Conservation (phyloP, 2,113 vertebrate species). For the Xenopus borealis region DNA sequence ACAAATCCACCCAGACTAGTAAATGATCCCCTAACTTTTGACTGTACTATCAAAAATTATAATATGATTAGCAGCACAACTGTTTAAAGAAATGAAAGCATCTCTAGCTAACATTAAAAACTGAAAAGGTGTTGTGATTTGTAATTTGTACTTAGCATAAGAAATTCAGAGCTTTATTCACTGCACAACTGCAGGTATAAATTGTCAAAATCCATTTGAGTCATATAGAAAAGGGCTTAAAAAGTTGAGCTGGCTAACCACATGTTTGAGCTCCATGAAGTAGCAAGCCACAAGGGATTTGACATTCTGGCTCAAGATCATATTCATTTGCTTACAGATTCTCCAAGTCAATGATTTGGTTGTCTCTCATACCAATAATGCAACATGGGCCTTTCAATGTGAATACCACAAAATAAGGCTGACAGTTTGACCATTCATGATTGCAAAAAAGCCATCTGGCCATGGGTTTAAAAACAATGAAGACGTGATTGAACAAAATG, state of each 20-base stretch:
- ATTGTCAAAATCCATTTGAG: too few relatives aligned
- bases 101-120: too few relatives aligned
- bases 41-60: too few relatives aligned
- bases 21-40: slow-evolving; percentile 27
- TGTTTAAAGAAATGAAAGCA: too few relatives aligned
- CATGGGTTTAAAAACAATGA: too few relatives aligned
- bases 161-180: too few relatives aligned
- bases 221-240: neutral
- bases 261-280: neutral
- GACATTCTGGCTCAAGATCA: neutral
- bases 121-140: too few relatives aligned
- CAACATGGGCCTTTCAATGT: neutral
- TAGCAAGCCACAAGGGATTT: neutral
- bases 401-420: neutral
- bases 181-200: too few relatives aligned
- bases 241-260: neutral
- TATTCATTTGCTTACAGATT: neutral
- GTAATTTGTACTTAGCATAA: too few relatives aligned
- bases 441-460: too few relatives aligned
- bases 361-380: neutral
- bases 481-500: neutral
- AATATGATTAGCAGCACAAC: too few relatives aligned
- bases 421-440: neutral
- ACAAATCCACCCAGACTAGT: too few relatives aligned
- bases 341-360: neutral